Base-by-base conservation (phyloP, 2,797 vertebrate genomes). In the Odontamblyopus lacepedii region DNA sequence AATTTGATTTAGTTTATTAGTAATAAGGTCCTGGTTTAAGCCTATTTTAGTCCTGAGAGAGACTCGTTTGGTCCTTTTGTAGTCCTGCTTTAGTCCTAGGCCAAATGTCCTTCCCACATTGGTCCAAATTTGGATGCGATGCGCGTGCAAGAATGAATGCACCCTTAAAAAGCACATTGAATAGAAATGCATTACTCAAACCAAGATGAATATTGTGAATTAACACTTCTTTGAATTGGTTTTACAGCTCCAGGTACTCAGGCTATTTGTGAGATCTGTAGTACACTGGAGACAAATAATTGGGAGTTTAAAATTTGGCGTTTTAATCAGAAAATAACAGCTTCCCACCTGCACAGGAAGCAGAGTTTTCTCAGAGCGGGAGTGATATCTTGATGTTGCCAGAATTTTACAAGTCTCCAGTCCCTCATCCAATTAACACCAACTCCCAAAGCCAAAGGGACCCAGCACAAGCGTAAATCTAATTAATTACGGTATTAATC, bases 301-400 rank as follows among this genome's bases (percentile, higher is more conserved):
- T 12, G 9, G 35, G n/a, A 41, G 35, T 44, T 12, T n/a, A 13
- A 64, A 64, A 44, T 64, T 26, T 48, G 38, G 38, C 38, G 16
- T 73, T 73, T 59, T n/a, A 23, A 38, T 29, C 12, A 23, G 26
- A 16, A 61, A 74, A 71, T 50, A 70, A 60, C 63, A 48, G 38
- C 23, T 64, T 64, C 23, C 75, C 67, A 76, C 56, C 59, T 65
- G 13, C 29, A 48, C 48, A 29, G 11, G 27, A 13, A 56, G 16
- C 5, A 30, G 6, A 11, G 38, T 62, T 35, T 62, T 35, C 29
- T 35, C 29, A 60, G 62, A 73, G 69, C 29, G 26, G 44, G 63
- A 51, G 38, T 26, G 61, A 71, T 60, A 19, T 12, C 32, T 9
- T 29, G 35, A 72, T 64, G 63, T 44, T 44, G 12, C 13, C 32